Evolutionary conservation across 2,113 vertebrate genomes (phyloP), one percentile per base, ranked within the genome.

Genomic region (Regulus satrapa): DNA sequence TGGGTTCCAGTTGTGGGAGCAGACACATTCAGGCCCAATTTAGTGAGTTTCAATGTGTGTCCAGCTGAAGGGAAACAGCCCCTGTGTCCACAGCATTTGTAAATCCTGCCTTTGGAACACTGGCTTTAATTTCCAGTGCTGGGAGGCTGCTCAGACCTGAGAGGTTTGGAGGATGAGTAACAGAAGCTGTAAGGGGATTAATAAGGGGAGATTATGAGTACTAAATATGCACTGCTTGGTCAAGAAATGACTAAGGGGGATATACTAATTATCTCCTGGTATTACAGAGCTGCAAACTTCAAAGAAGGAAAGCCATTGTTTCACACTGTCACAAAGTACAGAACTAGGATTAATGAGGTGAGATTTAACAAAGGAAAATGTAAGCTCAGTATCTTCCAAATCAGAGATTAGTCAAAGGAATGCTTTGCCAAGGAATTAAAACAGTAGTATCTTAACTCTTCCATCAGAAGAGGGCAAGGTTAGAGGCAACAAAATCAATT

Each of bases 271-370:
- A 74, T 82, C 87, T 93, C 46, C 26, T 45, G 62, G 71, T 62
- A 85, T 79, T 93, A 73, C 40, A 62, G 43, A 51, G 54, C 62
- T 89, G 38, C 63, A 81, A 68, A 93, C 56, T 91, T 88, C 77
- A 95, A 68, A 85, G 85, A 61, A 61, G 74, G 36, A 69, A 92
- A 92, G 55, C n/a, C 68, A 76, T 88, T 95, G 80, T 91, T 96
- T 88, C 48, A 12, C 73, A 56, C 58, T 54, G 72, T 91, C 71
- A 41, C 54, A 34, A 66, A 46, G 63, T 87, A 73, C 54, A 76
- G 73, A 88, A 28, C 77, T 36, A 48, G 89, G 71, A 88, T 85
- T 82, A 96, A 88, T 66, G 81, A 93, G 67, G 88, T 94, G 67
- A 73, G 68, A 80, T 83, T 73, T 83, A 93, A 92, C 82, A 94